A percentile compares a stretch with the other conserved stretches of the same genome.
Evolutionary conservation across 1,140 invertebrate genomes (phyloP).

Genomic region (Trialeurodes vaporariorum): DNA sequence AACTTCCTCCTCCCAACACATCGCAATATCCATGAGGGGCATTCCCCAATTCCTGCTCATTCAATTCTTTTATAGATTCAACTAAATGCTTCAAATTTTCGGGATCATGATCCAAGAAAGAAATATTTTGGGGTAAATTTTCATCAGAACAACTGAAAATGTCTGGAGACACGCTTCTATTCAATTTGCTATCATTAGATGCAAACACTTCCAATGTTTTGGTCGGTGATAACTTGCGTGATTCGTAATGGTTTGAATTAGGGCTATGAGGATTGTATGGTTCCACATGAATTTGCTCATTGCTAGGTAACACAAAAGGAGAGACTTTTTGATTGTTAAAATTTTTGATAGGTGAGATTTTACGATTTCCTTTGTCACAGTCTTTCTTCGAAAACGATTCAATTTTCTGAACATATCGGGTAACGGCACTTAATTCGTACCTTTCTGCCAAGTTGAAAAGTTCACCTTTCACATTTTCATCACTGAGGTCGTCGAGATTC

Average conservation of each 20-base stretch:
- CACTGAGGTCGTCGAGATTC: not conserved
- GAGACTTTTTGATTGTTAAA: too few relatives aligned
- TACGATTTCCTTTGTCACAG: too few relatives aligned
- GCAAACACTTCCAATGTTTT: too few relatives aligned
- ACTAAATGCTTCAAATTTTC: not conserved
- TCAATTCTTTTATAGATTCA: not conserved
- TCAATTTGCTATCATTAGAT: not conserved
- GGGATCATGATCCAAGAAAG: not conserved
- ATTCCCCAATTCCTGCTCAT: not conserved
- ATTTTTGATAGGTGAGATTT: too few relatives aligned
- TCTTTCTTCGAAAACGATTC: too few relatives aligned
- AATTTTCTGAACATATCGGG: not conserved
- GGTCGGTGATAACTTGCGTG: too few relatives aligned
- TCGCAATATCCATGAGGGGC: too few relatives aligned
- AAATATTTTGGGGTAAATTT: not conserved
- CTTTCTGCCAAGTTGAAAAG: not conserved
- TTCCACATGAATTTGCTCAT: too few relatives aligned
- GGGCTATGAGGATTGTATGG: too few relatives aligned
- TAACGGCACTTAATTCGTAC: not conserved
- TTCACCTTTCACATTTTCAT: not conserved
- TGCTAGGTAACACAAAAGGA: too few relatives aligned
- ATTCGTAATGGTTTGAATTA: too few relatives aligned
- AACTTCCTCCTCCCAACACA: too few relatives aligned
- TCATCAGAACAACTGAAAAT: not conserved
- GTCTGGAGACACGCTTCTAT: not conserved